Conservation (phyloP, 2,888 invertebrate genomes). For the Fissipunctia ypsillon region DNA sequence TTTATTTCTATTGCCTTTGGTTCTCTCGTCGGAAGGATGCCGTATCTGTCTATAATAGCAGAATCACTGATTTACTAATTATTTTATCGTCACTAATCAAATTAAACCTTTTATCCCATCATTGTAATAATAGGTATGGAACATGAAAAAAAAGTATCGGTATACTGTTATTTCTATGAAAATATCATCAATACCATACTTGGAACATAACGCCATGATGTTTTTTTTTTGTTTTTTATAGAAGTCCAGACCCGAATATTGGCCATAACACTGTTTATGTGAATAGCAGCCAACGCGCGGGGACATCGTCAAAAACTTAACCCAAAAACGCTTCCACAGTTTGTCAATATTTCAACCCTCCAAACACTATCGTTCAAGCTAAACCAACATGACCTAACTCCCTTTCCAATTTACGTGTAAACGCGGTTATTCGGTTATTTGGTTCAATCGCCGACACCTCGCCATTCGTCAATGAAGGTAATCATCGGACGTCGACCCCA, state of each 20-base stretch:
- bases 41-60: background rate
- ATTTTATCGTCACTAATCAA: background rate
- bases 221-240: too few relatives aligned
- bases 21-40: background rate
- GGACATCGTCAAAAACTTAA: background rate
- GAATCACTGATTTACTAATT: background rate
- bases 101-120: background rate
- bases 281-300: background rate
- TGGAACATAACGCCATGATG: too few relatives aligned
- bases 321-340: conserved; percentile 9
- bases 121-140: background rate
- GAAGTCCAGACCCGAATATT: background rate
- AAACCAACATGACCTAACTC: conserved; percentile 56
- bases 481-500: conserved; percentile 78
- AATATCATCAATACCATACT: too few relatives aligned
- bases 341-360: conserved; percentile 37
- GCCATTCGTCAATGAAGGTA: conserved; percentile 75
- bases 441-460: conserved; percentile 66
- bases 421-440: conserved; percentile 57
- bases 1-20: background rate
- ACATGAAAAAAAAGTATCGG: background rate
- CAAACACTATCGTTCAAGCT: conserved; percentile 28
- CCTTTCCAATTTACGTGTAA: conserved; percentile 53
- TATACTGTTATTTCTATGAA: too few relatives aligned
- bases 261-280: background rate